Conservation (phyloP, 2,113 vertebrate genomes). For the Chrysochloris asiatica region DNA sequence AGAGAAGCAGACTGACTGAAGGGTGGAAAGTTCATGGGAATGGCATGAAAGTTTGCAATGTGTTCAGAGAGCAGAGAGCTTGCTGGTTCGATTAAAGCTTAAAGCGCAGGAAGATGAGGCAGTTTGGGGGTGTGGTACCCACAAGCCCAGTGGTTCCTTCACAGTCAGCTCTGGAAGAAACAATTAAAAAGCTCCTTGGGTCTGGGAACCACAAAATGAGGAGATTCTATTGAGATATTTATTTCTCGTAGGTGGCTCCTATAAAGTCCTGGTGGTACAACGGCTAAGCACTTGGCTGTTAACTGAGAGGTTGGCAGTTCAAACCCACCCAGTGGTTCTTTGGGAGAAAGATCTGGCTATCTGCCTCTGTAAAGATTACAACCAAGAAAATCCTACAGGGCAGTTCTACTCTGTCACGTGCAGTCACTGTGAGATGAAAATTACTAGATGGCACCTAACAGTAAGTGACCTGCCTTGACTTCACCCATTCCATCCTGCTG, state of each 20-base stretch:
- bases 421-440: neutral
- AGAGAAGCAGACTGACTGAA: neutral
- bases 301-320: neutral
- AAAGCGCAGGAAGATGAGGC: neutral
- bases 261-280: too few species aligned
- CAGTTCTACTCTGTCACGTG: neutral
- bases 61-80: neutral
- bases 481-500: too few species aligned
- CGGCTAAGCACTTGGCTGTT: neutral
- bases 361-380: neutral
- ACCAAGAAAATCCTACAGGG: neutral
- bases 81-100: too few species aligned
- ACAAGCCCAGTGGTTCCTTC: neutral
- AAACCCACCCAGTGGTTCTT: neutral
- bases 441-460: neutral
- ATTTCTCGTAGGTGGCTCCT: neutral
- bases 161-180: neutral
- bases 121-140: rapidly evolving
- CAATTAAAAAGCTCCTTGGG: neutral
- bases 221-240: neutral
- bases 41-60: neutral
- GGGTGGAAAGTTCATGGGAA: too few species aligned
- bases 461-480: too few species aligned
- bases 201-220: neutral
- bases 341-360: neutral